Conservation (phyloP, 92 coral and sea anemone species). For the Parazoanthus atlanticus region DNA sequence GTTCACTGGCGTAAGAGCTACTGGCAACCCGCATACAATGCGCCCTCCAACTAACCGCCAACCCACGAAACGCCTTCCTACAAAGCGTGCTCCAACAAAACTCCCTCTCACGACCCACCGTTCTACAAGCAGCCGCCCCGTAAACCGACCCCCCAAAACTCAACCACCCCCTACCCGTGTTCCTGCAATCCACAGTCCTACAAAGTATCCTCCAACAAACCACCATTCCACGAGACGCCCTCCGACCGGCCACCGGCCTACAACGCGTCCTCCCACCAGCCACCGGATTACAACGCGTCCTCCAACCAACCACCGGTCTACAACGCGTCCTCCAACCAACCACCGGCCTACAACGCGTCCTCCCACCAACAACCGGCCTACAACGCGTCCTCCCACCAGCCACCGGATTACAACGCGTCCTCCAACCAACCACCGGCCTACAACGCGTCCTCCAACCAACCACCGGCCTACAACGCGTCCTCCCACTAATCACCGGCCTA, state of each 20-base stretch:
- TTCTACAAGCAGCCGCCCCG: not conserved
- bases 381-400: not conserved
- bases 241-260: not conserved
- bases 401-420: not conserved
- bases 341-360: slow-evolving; percentile 2
- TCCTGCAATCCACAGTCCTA: not conserved
- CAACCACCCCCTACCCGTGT: not conserved
- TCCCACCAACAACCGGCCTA: not conserved
- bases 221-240: not conserved
- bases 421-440: not conserved
- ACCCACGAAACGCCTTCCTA: not conserved
- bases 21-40: not conserved
- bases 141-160: not conserved
- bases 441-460: not conserved
- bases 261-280: not conserved
- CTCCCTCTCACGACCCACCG: not conserved
- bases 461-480: not conserved
- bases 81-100: not conserved
- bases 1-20: not conserved
- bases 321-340: not conserved
- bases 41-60: not conserved
- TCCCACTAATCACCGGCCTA: not conserved
- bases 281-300: not conserved
- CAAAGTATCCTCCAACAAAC: not conserved
- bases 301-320: not conserved